Percentiles rank a stretch among this genome's conserved stretches.
Evolutionary conservation across 2,888 invertebrate species (phyloP).

Genomic region (Pseudanteris insignis): DNA sequence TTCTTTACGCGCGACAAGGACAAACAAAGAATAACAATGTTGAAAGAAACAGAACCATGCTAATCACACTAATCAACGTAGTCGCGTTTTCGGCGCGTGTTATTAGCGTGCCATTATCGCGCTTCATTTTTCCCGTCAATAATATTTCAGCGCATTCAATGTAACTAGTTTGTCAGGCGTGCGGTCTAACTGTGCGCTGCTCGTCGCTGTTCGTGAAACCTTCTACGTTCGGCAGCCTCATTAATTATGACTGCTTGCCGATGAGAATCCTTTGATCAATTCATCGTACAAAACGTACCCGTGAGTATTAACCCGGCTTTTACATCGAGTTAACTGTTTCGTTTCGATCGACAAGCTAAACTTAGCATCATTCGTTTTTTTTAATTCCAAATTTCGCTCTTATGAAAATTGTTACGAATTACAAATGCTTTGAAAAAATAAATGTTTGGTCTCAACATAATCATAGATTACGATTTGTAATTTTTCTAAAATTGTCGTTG

Average conservation of each 20-base stretch:
- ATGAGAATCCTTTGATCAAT: slow-evolving; percentile 39
- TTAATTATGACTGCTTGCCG: slow-evolving; percentile 22
- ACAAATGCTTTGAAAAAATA: no score
- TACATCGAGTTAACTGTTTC: no score
- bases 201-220: slow-evolving; percentile 31
- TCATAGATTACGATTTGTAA: no score
- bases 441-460: no score
- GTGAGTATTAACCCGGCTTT: no score
- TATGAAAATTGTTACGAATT: no score
- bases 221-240: slow-evolving; percentile 26
- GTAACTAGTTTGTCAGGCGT: slow-evolving; percentile 25
- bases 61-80: slow-evolving; percentile 45
- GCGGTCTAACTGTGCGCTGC: slow-evolving; percentile 42
- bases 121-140: not conserved
- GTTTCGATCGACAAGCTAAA: no score
- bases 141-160: not conserved
- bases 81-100: not conserved
- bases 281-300: no score
- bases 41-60: slow-evolving; percentile 57
- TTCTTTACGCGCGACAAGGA: slow-evolving; percentile 61
- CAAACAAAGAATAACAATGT: slow-evolving; percentile 54
- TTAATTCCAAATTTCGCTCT: no score
- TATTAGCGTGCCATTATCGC: no score
- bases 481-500: no score
- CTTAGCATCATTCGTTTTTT: no score